phyloP scores from a whole-genome alignment of 2,888 invertebrate genomes.

The Spicauda simplicius region DNA sequence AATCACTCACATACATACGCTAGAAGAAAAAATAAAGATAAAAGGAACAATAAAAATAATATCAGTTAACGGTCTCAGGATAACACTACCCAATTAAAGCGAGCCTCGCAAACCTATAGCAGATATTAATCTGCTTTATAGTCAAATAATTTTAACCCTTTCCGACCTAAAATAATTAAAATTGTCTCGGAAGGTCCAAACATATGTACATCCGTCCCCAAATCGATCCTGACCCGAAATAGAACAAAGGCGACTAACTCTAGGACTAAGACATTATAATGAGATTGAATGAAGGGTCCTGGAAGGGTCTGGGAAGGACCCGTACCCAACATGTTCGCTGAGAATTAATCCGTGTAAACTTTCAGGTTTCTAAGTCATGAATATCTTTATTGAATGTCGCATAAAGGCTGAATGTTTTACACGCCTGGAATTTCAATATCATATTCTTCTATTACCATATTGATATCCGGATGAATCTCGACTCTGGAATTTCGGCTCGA shows the following conservation, averaged over 20 bases:
- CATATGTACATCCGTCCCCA: background rate
- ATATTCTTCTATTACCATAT: no score
- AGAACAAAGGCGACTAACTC: slow-evolving; percentile 12
- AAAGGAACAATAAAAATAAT: no score
- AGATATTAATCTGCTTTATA: background rate
- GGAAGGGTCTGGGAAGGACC: background rate
- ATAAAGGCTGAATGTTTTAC: background rate
- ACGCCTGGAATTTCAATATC: background rate
- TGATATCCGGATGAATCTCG: no score
- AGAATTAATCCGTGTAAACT: slow-evolving; percentile 13
- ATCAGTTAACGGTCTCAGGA: no score
- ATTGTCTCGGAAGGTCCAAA: slow-evolving; percentile 1
- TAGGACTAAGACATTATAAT: slow-evolving; percentile 16
- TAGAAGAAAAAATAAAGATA: no score
- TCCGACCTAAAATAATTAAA: background rate
- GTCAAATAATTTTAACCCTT: background rate
- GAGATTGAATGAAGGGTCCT: slow-evolving; percentile 7
- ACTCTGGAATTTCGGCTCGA: no score
- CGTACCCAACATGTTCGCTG: background rate
- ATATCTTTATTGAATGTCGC: slow-evolving; percentile 7
- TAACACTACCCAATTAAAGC: background rate
- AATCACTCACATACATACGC: no score
- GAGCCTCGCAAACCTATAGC: background rate
- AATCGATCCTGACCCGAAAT: slow-evolving; percentile 10
- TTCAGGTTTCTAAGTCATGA: slow-evolving; percentile 8